A percentile compares a stretch with the other conserved stretches of the same genome.
Conservation (phyloP, 92 coral and sea anemone genomes). For the Phymanthus crucifer region DNA sequence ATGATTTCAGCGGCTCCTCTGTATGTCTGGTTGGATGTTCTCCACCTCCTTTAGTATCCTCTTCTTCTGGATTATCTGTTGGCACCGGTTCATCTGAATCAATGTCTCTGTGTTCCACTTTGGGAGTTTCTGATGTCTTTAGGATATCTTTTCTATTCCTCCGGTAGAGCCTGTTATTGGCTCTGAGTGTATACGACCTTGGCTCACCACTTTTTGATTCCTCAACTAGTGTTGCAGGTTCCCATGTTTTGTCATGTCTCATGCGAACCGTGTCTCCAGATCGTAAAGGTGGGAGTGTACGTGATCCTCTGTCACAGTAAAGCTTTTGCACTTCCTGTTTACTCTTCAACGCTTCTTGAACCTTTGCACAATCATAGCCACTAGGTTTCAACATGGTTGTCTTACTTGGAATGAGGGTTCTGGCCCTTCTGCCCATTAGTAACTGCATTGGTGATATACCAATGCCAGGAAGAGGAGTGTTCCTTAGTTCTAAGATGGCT, state of each 20-base stretch:
- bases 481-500: constrained; percentile 32
- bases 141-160: constrained; percentile 47
- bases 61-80: neutral
- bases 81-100: neutral
- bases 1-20: neutral
- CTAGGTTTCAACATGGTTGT: constrained; percentile 26
- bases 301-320: constrained; percentile 39
- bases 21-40: neutral
- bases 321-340: neutral
- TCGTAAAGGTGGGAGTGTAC: constrained; percentile 16
- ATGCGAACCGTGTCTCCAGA: constrained; percentile 41
- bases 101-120: neutral
- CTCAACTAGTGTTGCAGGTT: constrained; percentile 23
- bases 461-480: constrained; percentile 35
- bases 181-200: constrained; percentile 30
- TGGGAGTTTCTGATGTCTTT: neutral
- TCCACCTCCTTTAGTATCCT: neutral
- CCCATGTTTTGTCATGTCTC: constrained; percentile 33
- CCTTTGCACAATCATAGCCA: constrained; percentile 17
- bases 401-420: constrained; percentile 38
- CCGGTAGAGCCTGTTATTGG: constrained; percentile 34
- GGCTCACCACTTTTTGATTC: constrained; percentile 35
- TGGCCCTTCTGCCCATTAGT: constrained; percentile 38
- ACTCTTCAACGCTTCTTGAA: neutral
- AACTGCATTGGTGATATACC: constrained; percentile 44